Evolutionary conservation across 2,113 vertebrate species (phyloP).

Genomic region (Brachyhypopomus occidentalis): DNA sequence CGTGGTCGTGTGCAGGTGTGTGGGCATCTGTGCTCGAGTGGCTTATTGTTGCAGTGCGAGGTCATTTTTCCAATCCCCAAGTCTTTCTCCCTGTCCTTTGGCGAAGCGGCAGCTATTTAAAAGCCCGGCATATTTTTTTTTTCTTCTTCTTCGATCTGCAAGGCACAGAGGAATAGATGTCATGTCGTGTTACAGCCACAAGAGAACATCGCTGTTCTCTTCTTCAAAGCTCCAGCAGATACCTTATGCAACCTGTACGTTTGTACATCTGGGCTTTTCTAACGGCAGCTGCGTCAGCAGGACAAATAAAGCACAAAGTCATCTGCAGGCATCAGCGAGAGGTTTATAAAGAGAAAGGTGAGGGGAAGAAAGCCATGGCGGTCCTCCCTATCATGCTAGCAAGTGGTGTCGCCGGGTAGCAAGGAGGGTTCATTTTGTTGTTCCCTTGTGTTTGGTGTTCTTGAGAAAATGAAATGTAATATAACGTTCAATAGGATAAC

Average conservation of each 20-base stretch:
- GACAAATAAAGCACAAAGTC: neutral
- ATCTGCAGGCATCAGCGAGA: neutral
- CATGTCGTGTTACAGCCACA: neutral
- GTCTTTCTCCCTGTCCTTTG: neutral
- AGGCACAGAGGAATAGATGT: neutral
- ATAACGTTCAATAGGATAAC: too few relatives aligned
- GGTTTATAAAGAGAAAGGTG: neutral
- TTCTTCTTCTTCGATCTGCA: neutral
- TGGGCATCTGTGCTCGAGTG: neutral
- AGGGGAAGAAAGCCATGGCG: neutral
- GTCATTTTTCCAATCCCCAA: neutral
- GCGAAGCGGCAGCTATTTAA: neutral
- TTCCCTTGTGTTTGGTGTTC: too few relatives aligned
- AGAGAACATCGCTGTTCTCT: neutral
- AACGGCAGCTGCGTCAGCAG: neutral
- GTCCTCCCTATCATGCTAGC: neutral
- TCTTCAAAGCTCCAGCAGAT: constrained; percentile 2
- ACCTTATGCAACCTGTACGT: neutral
- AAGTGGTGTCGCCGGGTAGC: too few relatives aligned
- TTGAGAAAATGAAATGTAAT: too few relatives aligned
- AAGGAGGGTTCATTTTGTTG: too few relatives aligned
- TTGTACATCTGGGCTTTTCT: constrained; percentile 1
- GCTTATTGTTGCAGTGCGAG: neutral
- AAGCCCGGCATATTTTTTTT: neutral
- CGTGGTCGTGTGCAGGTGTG: too few relatives aligned